Base-by-base conservation (phyloP, 2,797 vertebrate genomes). In the Coendou prehensilis region DNA sequence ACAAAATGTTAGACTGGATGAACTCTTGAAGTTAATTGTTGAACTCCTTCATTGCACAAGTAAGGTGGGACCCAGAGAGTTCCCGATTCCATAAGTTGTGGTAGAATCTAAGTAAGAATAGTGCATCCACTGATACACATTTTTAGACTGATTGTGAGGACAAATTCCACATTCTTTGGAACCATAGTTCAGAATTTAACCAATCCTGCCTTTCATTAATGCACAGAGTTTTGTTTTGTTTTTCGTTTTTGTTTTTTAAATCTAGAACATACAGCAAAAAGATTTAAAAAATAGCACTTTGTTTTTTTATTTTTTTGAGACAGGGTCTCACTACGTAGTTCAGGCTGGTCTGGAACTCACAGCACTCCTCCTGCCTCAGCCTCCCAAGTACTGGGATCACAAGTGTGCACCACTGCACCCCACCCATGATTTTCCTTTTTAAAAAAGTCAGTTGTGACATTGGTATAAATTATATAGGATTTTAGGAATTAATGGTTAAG, bases 371-470 rank as follows among this genome's bases (percentile, higher is more conserved):
- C 63, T 64, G 63, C 28, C 63, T 64, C 63, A 64, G 63, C 28
- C 63, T 64, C 28, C 63, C 28, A 14, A 64, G 30, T 33, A 28
- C 28, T 33, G 63, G 13, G 28, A 64, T 64, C 28, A 64, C 10
- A 30, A 11, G 10, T 33, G 13, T 30, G 63, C 1, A 28, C 5
- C 63, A 64, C 10, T 11, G 5, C 14, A 28, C 28, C 63, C 63
- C 28, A 64, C 63, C 26, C 63, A 64, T 28, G 3, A 64, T 33
- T 30, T 63, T 28, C 28, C 8, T 3, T 59, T 85, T 54, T 4
- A 47, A 56, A 63, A 89, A 79, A 95, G n/a, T 41, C 56, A 95
- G 1, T 59, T 95, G 59, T 90, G 41, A 82, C 18, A 20, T 61
- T 95, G 47, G 6, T 37, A 78, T 75, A 33, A 37, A 75, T 54